Conservation (phyloP, 2,888 invertebrate species). For the Troides oblongomaculatus region DNA sequence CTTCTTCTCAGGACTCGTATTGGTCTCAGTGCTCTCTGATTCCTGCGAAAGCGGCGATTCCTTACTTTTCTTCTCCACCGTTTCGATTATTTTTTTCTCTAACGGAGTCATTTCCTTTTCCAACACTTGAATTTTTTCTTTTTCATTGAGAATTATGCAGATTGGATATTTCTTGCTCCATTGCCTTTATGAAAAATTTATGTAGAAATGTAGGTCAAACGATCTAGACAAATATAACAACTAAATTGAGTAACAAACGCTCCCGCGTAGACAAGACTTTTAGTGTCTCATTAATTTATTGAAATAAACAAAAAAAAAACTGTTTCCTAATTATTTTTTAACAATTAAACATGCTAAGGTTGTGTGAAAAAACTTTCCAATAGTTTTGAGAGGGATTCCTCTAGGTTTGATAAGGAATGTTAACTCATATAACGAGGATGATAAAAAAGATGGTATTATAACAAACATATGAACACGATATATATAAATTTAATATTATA, state of each 20-base stretch:
- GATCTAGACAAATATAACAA: conserved; percentile 18
- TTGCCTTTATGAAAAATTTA: conserved; percentile 67
- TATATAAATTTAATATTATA: no score
- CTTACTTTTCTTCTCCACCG: conserved; percentile 55
- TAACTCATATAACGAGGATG: no score
- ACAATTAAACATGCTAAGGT: no score
- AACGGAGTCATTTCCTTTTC: conserved; percentile 59
- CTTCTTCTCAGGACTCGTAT: conserved; percentile 70
- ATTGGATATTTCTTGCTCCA: conserved; percentile 98
- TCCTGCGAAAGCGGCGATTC: conserved; percentile 48
- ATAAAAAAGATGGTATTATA: no score
- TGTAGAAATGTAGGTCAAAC: conserved; percentile 23
- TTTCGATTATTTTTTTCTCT: conserved; percentile 56
- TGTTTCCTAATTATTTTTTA: no score
- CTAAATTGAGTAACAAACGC: not conserved
- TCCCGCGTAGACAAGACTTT: no score
- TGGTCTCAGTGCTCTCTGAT: conserved; percentile 71
- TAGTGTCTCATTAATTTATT: no score
- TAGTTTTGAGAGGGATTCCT: no score
- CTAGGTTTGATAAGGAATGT: no score
- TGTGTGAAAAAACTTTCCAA: no score
- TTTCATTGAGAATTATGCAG: conserved; percentile 82
- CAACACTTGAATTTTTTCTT: conserved; percentile 69
- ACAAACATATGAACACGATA: no score
- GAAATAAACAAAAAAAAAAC: no score